Conservation (phyloP, 2,113 vertebrate genomes). For the Epinephelus cyanopodus region DNA sequence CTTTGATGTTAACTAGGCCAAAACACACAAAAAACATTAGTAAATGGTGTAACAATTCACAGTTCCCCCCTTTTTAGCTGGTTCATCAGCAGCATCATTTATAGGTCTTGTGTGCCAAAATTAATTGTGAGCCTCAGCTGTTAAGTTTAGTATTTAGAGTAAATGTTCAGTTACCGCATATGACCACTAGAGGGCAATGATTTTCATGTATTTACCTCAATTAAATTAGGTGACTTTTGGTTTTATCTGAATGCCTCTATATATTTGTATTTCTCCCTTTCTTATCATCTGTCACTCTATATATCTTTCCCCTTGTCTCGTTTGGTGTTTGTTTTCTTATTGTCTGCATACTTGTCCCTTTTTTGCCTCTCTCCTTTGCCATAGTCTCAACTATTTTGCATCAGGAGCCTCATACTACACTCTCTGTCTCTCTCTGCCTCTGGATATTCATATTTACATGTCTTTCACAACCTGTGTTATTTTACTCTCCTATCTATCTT, state of each 20-base stretch:
- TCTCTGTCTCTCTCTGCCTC: neutral
- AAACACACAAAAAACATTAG: neutral
- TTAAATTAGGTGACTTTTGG: neutral
- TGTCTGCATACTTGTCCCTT: neutral
- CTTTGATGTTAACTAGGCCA: neutral
- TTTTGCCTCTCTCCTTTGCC: neutral
- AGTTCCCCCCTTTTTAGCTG: neutral
- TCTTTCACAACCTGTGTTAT: neutral
- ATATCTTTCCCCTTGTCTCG: neutral
- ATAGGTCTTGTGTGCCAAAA: neutral
- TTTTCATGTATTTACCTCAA: neutral
- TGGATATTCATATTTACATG: neutral
- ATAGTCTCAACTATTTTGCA: neutral
- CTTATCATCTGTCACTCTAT: neutral
- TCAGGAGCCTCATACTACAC: neutral
- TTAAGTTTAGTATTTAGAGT: neutral
- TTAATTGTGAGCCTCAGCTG: neutral
- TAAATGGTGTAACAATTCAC: neutral
- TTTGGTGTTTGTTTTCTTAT: neutral
- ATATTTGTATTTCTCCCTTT: neutral
- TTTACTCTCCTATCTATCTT: neutral
- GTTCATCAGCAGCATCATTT: neutral
- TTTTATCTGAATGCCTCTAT: neutral
- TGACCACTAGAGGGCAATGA: constrained; percentile 36
- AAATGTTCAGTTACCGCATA: no score